Conservation (phyloP, 2,113 vertebrate genomes). For the Chauna torquata region DNA sequence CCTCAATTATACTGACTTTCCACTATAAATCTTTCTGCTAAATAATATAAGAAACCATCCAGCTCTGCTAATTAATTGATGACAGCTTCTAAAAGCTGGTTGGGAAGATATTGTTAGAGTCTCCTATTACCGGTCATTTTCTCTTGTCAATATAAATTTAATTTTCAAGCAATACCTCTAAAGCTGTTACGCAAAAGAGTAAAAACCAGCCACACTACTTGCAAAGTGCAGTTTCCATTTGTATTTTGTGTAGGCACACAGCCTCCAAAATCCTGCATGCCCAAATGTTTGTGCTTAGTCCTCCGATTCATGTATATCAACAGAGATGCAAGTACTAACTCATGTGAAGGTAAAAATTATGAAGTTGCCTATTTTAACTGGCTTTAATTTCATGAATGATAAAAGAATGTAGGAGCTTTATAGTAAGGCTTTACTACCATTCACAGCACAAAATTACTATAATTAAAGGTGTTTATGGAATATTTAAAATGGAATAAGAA, state of each 20-base stretch:
- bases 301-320: background rate
- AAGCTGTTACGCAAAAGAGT: background rate
- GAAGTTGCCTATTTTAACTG: background rate
- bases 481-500: constrained; percentile 37
- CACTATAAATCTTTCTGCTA: background rate
- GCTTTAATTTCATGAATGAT: constrained; percentile 34
- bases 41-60: constrained; percentile 16
- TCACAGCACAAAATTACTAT: background rate
- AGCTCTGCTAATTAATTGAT: constrained; percentile 41
- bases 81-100: background rate
- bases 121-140: constrained; percentile 18
- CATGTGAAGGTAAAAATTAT: background rate
- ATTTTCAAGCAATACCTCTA: constrained; percentile 53
- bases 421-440: background rate
- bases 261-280: background rate
- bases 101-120: background rate
- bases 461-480: constrained; percentile 48
- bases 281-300: background rate
- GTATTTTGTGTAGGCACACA: background rate
- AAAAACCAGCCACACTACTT: background rate
- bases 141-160: constrained; percentile 47
- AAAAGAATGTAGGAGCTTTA: constrained; percentile 40
- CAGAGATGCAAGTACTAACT: background rate
- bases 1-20: background rate
- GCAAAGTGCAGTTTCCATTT: background rate